Evolutionary conservation across 2,888 invertebrate genomes (phyloP).

Genomic region (Amiota mariae): DNA sequence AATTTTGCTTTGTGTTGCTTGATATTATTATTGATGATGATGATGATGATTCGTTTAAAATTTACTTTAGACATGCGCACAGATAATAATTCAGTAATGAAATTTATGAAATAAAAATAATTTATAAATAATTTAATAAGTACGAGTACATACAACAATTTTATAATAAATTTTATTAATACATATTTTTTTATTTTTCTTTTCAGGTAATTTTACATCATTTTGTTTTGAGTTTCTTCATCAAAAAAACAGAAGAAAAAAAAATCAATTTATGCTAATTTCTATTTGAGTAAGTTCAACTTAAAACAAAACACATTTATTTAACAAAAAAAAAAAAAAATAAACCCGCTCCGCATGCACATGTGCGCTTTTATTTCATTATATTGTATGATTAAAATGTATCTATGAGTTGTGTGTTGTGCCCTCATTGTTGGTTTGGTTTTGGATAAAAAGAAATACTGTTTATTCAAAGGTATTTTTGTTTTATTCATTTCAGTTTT

Average conservation of each 20-base stretch:
- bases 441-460: background rate
- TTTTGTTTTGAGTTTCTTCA: too few species aligned
- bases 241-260: too few species aligned
- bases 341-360: background rate
- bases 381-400: background rate
- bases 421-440: conserved; percentile 19
- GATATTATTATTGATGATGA: too few species aligned
- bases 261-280: conserved; percentile 12
- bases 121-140: too few species aligned
- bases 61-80: conserved; percentile 1
- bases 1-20: background rate
- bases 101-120: background rate
- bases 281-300: background rate
- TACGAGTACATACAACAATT: too few species aligned
- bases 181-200: background rate
- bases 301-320: background rate
- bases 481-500: too few species aligned
- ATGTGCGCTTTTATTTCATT: background rate
- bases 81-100: too few species aligned
- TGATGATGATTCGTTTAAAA: background rate
- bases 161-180: too few species aligned
- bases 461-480: too few species aligned
- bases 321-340: background rate
- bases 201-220: conserved; percentile 19
- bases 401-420: background rate